These are phyloP conservation scores for Scartelaos histophorus DNA, from an alignment of 2,113 vertebrate genomes.

Conservation along the genomic window DNA sequence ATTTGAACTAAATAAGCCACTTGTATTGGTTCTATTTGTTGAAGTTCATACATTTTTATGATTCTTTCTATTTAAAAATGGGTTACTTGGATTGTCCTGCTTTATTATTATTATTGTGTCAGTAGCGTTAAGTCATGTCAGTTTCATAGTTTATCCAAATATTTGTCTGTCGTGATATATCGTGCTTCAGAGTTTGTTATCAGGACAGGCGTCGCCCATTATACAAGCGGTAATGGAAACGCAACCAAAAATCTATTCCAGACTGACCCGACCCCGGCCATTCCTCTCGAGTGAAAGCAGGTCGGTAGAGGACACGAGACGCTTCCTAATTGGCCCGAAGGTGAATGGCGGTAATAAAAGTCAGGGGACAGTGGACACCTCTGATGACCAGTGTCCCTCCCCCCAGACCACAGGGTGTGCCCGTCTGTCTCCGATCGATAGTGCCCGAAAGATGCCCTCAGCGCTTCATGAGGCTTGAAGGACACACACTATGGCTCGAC, in stretches of 20 bases:
- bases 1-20: too few relatives aligned
- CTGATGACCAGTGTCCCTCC: conserved; percentile 28
- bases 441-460: conserved; percentile 49
- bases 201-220: too few relatives aligned
- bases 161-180: too few relatives aligned
- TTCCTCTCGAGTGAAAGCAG: neutral
- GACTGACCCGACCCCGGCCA: neutral
- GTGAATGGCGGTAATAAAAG: conserved; percentile 38
- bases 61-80: too few relatives aligned
- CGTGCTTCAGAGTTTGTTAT: too few relatives aligned
- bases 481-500: too few relatives aligned
- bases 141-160: too few relatives aligned
- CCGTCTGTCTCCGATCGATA: conserved; percentile 75
- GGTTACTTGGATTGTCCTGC: too few relatives aligned
- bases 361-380: conserved; percentile 26
- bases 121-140: too few relatives aligned
- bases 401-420: conserved; percentile 52
- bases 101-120: too few relatives aligned
- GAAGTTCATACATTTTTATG: too few relatives aligned
- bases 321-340: neutral
- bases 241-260: neutral
- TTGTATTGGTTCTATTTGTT: too few relatives aligned
- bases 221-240: neutral
- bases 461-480: conserved; percentile 69
- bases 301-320: conserved; percentile 14